These are phyloP conservation scores for Eurytoma adleriae DNA, from an alignment of 2,888 invertebrate species.

Conservation along the genomic window DNA sequence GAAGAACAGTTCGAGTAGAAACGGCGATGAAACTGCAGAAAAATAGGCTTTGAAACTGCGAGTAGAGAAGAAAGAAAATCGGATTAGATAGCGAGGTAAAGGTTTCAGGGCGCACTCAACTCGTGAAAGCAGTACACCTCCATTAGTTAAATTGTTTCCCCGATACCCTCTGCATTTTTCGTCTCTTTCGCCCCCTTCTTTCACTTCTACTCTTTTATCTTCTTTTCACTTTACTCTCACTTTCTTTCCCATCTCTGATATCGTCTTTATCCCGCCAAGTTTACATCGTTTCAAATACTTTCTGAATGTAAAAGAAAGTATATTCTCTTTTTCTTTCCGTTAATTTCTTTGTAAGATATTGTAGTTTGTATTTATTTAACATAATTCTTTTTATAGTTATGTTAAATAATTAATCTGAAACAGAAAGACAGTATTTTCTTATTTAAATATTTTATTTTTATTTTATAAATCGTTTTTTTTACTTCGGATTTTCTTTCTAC, in stretches of 20 bases:
- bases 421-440: too few species aligned
- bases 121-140: constrained; percentile 67
- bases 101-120: background rate
- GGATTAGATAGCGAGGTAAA: constrained; percentile 55
- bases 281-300: too few species aligned
- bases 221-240: background rate
- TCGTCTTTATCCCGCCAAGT: too few species aligned
- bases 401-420: too few species aligned
- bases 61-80: constrained; percentile 43
- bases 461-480: too few species aligned
- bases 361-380: background rate
- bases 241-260: background rate
- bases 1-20: constrained; percentile 6
- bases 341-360: background rate
- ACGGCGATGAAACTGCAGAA: constrained; percentile 40
- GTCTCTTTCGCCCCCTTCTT: constrained; percentile 49
- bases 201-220: constrained; percentile 27
- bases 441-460: too few species aligned
- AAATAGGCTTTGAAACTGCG: constrained; percentile 21
- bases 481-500: too few species aligned
- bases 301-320: too few species aligned
- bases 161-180: constrained; percentile 63
- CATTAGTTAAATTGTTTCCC: constrained; percentile 74
- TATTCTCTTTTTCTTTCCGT: background rate
- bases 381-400: background rate